These are phyloP conservation scores for Cyclura pinguis DNA, from an alignment of 2,797 vertebrate genomes.

Conservation along the genomic window DNA sequence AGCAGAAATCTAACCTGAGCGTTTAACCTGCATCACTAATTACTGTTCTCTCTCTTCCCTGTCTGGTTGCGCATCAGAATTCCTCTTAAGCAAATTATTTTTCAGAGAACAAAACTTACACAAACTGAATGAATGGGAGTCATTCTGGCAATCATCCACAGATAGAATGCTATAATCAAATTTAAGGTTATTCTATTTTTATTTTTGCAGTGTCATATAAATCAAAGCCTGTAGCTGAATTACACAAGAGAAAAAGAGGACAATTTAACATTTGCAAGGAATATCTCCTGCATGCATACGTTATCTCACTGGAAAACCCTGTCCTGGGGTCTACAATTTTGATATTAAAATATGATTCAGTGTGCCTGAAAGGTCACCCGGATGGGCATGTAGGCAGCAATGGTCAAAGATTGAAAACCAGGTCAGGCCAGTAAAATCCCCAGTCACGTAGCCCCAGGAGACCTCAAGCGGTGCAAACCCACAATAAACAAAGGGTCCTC, in stretches of 20 bases:
- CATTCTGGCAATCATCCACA: not conserved
- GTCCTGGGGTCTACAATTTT: too few species aligned
- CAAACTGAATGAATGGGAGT: not conserved
- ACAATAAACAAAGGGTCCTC: too few species aligned
- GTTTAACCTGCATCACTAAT: not conserved
- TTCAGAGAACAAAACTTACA: not conserved
- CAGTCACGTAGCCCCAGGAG: too few species aligned
- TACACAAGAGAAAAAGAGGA: not conserved
- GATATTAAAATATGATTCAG: too few species aligned
- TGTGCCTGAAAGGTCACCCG: too few species aligned
- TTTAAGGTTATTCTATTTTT: not conserved
- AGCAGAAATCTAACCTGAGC: not conserved
- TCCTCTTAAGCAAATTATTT: conserved; percentile 18
- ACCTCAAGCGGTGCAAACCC: too few species aligned
- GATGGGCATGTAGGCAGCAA: too few species aligned
- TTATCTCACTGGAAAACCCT: too few species aligned
- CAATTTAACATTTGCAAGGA: conserved; percentile 9
- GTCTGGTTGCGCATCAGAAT: not conserved
- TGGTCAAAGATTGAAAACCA: too few species aligned
- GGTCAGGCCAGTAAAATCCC: too few species aligned
- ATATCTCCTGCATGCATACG: not conserved
- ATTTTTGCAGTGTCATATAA: not conserved
- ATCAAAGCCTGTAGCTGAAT: not conserved
- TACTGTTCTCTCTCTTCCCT: not conserved
- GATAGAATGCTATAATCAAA: not conserved